Percentiles rank a stretch among this genome's conserved stretches.
Evolutionary conservation across 2,888 invertebrate genomes (phyloP).

Genomic region (Argyresthia albistria): DNA sequence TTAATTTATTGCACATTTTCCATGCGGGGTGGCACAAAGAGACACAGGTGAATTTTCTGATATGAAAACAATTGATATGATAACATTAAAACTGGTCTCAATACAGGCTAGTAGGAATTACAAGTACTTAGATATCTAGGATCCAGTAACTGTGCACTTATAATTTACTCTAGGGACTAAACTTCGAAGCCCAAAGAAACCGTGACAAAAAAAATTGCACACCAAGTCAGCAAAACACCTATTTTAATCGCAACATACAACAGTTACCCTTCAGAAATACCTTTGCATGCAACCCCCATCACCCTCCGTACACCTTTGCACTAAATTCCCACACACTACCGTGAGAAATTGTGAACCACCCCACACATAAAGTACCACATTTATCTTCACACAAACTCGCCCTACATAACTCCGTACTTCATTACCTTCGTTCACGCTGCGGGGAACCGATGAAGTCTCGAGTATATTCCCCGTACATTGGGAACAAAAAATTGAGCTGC

Average conservation of each 20-base stretch:
- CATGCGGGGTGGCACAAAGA: too few species aligned
- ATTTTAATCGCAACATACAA: background rate
- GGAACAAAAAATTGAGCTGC: slow-evolving; percentile 23
- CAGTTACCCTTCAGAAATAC: background rate
- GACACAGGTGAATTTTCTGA: too few species aligned
- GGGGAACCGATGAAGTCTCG: slow-evolving; percentile 30
- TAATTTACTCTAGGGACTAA: too few species aligned
- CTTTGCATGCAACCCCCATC: slow-evolving; percentile 7
- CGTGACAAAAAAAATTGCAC: background rate
- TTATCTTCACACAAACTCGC: slow-evolving; percentile 20
- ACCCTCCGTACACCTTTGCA: slow-evolving; percentile 52
- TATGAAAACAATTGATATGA: too few species aligned
- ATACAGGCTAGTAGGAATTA: too few species aligned
- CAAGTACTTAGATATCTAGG: too few species aligned
- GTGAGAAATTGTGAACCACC: slow-evolving; percentile 51
- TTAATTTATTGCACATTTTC: too few species aligned
- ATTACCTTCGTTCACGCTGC: slow-evolving; percentile 19
- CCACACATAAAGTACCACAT: slow-evolving; percentile 45
- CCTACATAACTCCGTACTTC: slow-evolving; percentile 38
- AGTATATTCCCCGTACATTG: slow-evolving; percentile 20
- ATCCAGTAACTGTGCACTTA: too few species aligned
- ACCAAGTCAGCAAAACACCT: background rate
- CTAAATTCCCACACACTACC: slow-evolving; percentile 61
- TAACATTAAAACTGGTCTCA: too few species aligned
- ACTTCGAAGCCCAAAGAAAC: background rate